Evolutionary conservation across 2,888 invertebrate species (phyloP), one percentile per base, ranked within the genome.

Genomic region (Cremastinae sp.): DNA sequence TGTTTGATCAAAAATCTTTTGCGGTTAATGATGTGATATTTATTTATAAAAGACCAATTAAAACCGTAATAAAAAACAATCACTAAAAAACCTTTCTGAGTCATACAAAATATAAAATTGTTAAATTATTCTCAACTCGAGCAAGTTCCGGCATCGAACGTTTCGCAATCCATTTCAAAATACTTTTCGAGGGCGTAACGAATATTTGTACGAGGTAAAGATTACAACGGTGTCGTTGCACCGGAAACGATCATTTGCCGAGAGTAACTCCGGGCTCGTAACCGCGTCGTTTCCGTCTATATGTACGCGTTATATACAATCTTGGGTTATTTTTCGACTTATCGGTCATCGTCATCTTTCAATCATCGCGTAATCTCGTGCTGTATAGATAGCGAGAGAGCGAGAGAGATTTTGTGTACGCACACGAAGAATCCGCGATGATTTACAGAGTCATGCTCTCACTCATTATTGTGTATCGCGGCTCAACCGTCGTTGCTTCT

Each of bases 271-370:
- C 8, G 41, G 41, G 49, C 18, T 41, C 16, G 20, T 28, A 28
- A 28, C 28, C 28, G 16, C n/a, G n/a, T n/a, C n/a, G 51, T 28
- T 9, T 47, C 43, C 8, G 53, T n/a, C n/a, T 59, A 56, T 65
- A 45, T 18, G 43, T 20, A 22, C 18, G 9, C 56, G n/a, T 45
- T 58, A 35, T 53, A 41, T 37, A 10, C 51, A 5, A 68, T 51
- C 68, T 22, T 18, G 43, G 18, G 35, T 28, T 61, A 70, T 69
- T 69, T 74, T 70, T 61, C 65, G 61, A 55, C 69, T 77, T 77
- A 74, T 77, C 77, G 74, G 70, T 70, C 74, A 76, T 72, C 72
- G 68, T 76, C 75, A 70, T 70, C 77, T 77, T 77, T 74, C 77
- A 77, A 77, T 77, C 73, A 74, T 77, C 70, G 70, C 47, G 28